These are phyloP conservation scores for Hypocryptadius cinnamomeus DNA, from an alignment of 2,113 vertebrate genomes.

Conservation along the genomic window DNA sequence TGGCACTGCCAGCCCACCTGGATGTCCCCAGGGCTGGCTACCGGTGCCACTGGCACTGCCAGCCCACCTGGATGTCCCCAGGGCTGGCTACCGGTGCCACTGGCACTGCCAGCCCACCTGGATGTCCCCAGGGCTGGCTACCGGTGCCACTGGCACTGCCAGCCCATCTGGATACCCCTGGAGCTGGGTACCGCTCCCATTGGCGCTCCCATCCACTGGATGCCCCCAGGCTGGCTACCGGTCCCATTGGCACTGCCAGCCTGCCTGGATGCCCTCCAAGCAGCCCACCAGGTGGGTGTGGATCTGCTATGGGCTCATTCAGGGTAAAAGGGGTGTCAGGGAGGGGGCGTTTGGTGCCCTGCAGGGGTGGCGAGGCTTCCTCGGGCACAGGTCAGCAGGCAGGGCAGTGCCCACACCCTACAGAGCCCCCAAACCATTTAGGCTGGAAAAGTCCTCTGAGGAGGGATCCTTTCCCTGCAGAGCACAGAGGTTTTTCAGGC, in stretches of 20 bases:
- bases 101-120: too few relatives aligned
- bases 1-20: neutral
- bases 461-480: neutral
- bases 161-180: accelerated
- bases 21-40: neutral
- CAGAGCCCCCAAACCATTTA: accelerated
- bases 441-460: neutral
- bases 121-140: too few relatives aligned
- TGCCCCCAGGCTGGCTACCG: too few relatives aligned
- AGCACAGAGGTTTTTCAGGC: neutral
- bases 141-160: accelerated
- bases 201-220: neutral
- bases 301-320: accelerated
- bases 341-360: accelerated
- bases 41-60: too few relatives aligned
- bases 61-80: too few relatives aligned
- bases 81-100: too few relatives aligned
- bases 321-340: accelerated
- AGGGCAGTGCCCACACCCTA: neutral
- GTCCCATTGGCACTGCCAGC: neutral
- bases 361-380: neutral
- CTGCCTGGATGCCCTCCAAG: accelerated
- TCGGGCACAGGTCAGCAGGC: accelerated
- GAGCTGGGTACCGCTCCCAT: neutral
- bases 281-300: neutral